Evolutionary conservation across 1,140 invertebrate genomes (phyloP), one percentile per base, ranked within the genome.

Genomic region (Tyrophagus putrescentiae): DNA sequence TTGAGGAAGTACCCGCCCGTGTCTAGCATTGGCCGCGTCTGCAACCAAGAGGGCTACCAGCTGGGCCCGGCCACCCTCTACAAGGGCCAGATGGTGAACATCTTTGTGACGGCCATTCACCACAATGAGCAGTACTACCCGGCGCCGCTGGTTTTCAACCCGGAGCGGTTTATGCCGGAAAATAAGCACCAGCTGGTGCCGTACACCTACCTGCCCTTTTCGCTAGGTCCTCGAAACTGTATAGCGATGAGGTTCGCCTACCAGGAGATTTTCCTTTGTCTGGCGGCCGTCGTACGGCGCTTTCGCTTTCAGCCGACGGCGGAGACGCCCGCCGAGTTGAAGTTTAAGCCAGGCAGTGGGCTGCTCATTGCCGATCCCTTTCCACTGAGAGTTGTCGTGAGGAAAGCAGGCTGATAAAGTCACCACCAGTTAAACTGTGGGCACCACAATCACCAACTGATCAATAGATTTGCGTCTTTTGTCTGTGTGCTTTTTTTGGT

Each of bases 31-130:
- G 36, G 21, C 36, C 13, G 36, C 13, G 36, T 39, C 13, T 21
- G 13, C 13, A 39, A 39, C 13, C 13, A 39, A 21, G 36, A 39
- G 13, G 36, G 36, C 36, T 39, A 39, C 36, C 13, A 13, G 36
- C 36, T 39, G 21, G 21, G 21, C 21, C 13, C 13, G 21, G 21
- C 21, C 21, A 13, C 13, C 36, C 36, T 39, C 21, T 21, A 13
- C 21, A 39, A 39, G 21, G 36, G 36, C 36, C 36, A 39, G 21
- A 39, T 39, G 36, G 21, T 39, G n/a, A 68, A 78, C 16, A 75
- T 86, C 29, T 76, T 80, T 0, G 70, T 78, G 1, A 71, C 78
- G 34, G 77, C 76, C 2, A 71, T 86, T 33, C 84, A 86, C 60
- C 73, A 75, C 16, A 76, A 81, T 72, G 71, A 75, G 1, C 66